Percentiles rank a stretch among this genome's conserved stretches.
These are phyloP conservation scores for Tupaia chinensis DNA, from an alignment of 2,113 vertebrate genomes.

Conservation along the genomic window DNA sequence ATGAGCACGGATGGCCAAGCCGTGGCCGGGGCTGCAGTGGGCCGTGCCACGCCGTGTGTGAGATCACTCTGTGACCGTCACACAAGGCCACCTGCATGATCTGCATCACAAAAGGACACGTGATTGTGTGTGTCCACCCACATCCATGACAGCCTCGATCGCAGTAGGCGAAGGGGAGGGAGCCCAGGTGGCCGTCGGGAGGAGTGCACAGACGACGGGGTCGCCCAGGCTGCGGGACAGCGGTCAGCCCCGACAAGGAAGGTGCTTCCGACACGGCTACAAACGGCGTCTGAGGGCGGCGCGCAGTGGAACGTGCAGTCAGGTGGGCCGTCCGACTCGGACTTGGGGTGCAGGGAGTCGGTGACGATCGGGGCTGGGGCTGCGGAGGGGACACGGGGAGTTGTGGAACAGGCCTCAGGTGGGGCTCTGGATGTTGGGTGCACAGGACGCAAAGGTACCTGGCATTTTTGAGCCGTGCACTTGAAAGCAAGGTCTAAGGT, in stretches of 20 bases:
- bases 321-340: too few species aligned
- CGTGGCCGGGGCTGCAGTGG: too few species aligned
- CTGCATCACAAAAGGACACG: too few species aligned
- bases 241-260: background rate
- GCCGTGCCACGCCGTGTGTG: too few species aligned
- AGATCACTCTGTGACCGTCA: too few species aligned
- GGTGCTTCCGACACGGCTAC: background rate
- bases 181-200: background rate
- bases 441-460: background rate
- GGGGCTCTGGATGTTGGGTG: background rate
- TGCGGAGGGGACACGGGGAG: accelerated
- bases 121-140: background rate
- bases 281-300: too few species aligned
- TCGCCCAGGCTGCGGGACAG: background rate
- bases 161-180: background rate
- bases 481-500: background rate
- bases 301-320: too few species aligned
- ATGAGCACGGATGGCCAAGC: too few species aligned
- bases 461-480: background rate
- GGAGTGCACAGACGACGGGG: background rate
- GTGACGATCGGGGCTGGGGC: too few species aligned
- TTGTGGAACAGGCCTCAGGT: background rate
- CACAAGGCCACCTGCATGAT: too few species aligned
- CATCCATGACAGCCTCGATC: background rate
- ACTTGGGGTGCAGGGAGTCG: too few species aligned